A percentile compares a stretch with the other conserved stretches of the same genome.
Evolutionary conservation across 1,140 invertebrate genomes (phyloP).

Genomic region (Dysdera silvatica): DNA sequence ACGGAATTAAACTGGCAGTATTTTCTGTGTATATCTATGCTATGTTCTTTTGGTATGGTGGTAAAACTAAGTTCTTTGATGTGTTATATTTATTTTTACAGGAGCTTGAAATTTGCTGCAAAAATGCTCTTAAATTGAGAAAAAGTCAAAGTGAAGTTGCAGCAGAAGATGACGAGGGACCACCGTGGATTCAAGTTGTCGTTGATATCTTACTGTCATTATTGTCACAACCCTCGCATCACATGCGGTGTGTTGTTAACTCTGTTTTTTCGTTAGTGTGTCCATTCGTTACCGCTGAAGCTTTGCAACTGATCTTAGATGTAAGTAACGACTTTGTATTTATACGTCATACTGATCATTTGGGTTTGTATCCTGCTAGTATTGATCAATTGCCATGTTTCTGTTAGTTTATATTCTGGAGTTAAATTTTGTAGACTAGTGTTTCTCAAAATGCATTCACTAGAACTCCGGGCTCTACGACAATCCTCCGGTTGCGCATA

Average conservation of each 20-base stretch:
- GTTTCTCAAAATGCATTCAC: too few relatives aligned
- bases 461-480: too few relatives aligned
- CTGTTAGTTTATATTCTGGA: too few relatives aligned
- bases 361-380: too few relatives aligned
- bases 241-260: constrained; percentile 58
- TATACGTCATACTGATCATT: too few relatives aligned
- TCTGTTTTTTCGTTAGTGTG: constrained; percentile 64
- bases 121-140: constrained; percentile 48
- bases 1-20: too few relatives aligned
- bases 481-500: too few relatives aligned
- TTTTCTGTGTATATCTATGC: too few relatives aligned
- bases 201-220: constrained; percentile 65
- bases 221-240: constrained; percentile 58
- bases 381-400: too few relatives aligned
- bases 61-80: not conserved
- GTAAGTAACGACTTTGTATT: constrained; percentile 41
- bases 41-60: too few relatives aligned
- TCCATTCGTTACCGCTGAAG: constrained; percentile 55
- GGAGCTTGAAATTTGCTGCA: constrained; percentile 58
- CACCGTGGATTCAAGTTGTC: constrained; percentile 68
- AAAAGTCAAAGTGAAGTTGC: constrained; percentile 30
- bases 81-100: constrained; percentile 15
- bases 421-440: too few relatives aligned
- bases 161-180: constrained; percentile 50
- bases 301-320: constrained; percentile 63